Evolutionary conservation across 2,888 invertebrate species (phyloP).

Genomic region (Pammene aurita): DNA sequence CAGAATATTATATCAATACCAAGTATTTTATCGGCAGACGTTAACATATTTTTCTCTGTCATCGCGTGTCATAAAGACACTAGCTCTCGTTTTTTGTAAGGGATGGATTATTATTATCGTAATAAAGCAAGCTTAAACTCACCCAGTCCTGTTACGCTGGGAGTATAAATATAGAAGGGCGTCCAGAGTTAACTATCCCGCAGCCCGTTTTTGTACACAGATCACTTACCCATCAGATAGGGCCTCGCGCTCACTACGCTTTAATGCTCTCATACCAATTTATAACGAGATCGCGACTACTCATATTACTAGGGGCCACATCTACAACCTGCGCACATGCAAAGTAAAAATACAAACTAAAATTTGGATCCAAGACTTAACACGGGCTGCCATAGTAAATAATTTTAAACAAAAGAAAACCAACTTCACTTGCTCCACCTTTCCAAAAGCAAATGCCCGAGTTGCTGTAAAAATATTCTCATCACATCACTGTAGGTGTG

Average conservation of each 20-base stretch:
- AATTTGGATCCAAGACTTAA: too few species aligned
- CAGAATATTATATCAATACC: neutral
- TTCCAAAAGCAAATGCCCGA: too few species aligned
- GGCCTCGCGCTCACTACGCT: neutral
- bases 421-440: too few species aligned
- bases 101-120: conserved; percentile 13
- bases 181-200: conserved; percentile 22
- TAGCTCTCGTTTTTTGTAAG: conserved; percentile 6
- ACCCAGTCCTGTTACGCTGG: conserved; percentile 13
- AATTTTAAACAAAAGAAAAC: too few species aligned
- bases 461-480: too few species aligned
- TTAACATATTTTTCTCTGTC: conserved; percentile 8
- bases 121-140: conserved; percentile 10
- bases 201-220: conserved; percentile 22
- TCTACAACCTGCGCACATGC: too few species aligned
- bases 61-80: conserved; percentile 16
- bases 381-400: too few species aligned
- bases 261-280: neutral
- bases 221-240: neutral
- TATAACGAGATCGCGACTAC: too few species aligned
- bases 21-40: neutral
- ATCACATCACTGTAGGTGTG: too few species aligned
- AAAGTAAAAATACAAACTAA: too few species aligned
- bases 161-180: conserved; percentile 18
- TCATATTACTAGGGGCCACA: too few species aligned